These are phyloP conservation scores for Lepus americanus DNA, from an alignment of 2,113 vertebrate species.

Conservation along the genomic window DNA sequence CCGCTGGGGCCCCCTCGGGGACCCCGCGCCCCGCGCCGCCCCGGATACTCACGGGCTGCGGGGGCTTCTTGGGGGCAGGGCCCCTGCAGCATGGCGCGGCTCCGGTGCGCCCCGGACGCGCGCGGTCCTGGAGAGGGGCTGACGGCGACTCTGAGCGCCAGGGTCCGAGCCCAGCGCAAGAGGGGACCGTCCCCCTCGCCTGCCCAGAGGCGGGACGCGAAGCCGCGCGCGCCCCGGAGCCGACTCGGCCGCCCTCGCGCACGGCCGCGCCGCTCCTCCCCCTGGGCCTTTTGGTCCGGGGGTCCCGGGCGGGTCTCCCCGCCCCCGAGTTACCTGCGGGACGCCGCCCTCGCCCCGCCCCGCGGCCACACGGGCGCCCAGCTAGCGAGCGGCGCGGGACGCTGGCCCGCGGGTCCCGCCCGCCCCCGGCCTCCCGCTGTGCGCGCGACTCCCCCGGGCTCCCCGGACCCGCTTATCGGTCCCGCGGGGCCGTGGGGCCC, in stretches of 20 bases:
- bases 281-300: constrained; percentile 67
- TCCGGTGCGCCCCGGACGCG: neutral
- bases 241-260: constrained; percentile 51
- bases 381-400: neutral
- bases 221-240: constrained; percentile 30
- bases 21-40: neutral
- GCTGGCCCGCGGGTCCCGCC: constrained; percentile 12
- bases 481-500: neutral
- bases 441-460: neutral
- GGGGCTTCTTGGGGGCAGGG: constrained; percentile 78
- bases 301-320: constrained; percentile 57
- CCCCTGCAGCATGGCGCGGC: constrained; percentile 83
- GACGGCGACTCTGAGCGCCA: neutral
- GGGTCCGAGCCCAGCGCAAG: neutral
- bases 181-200: neutral
- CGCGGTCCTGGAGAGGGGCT: neutral
- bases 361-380: neutral
- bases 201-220: neutral
- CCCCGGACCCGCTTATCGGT: neutral
- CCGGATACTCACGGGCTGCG: constrained; percentile 84
- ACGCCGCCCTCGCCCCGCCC: constrained; percentile 73
- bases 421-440: constrained; percentile 23
- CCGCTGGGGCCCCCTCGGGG: neutral
- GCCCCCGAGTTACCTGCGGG: constrained; percentile 67
- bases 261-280: constrained; percentile 50